Percentiles rank a stretch among this genome's conserved stretches.
Conservation (phyloP, 2,113 vertebrate species). For the Thomomys bottae region DNA sequence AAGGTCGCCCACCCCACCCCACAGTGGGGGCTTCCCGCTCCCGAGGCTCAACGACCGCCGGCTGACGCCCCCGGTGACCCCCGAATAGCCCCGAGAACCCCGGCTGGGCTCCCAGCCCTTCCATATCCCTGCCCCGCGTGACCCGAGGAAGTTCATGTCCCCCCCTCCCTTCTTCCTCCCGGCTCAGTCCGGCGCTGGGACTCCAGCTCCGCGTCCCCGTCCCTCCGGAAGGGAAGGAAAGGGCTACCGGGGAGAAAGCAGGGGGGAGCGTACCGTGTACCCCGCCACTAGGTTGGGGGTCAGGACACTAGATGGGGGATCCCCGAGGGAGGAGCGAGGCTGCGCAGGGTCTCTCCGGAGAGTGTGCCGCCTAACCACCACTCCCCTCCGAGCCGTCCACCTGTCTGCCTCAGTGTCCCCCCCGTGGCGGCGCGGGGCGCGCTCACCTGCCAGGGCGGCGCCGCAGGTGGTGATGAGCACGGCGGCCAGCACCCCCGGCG, state of each 20-base stretch:
- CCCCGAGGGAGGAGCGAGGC: not conserved
- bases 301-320: not conserved
- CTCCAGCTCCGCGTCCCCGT: not conserved
- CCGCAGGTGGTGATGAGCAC: conserved; percentile 96
- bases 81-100: not conserved
- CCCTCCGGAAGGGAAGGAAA: conserved; percentile 25
- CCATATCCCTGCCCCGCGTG: not conserved
- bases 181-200: not conserved
- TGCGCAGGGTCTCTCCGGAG: not conserved
- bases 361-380: not conserved
- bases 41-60: not conserved
- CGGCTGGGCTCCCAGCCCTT: not conserved
- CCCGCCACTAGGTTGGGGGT: not conserved
- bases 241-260: not conserved
- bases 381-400: not conserved
- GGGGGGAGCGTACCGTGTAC: not conserved
- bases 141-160: conserved; percentile 45
- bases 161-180: conserved; percentile 10
- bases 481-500: conserved; percentile 90
- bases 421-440: conserved; percentile 33
- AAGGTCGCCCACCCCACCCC: not conserved
- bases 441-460: conserved; percentile 94
- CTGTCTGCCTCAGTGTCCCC: conserved; percentile 63
- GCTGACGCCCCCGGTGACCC: not conserved
- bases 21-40: rapidly evolving